These are phyloP conservation scores for Henricia sp. DNA, from an alignment of 53 echinoderm and acorn worm species.

Conservation along the genomic window DNA sequence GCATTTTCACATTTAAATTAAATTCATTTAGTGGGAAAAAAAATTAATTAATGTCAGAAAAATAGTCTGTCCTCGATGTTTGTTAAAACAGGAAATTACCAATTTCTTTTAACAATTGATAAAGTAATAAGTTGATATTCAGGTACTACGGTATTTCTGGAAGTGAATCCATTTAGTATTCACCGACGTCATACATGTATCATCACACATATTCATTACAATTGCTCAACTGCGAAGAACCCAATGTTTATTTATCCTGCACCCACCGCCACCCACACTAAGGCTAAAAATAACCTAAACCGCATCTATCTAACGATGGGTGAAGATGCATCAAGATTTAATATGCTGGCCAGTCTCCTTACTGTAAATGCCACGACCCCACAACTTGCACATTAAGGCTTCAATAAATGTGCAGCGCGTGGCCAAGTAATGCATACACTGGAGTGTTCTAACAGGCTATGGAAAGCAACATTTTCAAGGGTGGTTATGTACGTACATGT, in stretches of 20 bases:
- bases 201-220: too few species aligned
- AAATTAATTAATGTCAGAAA: too few species aligned
- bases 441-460: not conserved
- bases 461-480: not conserved
- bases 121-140: too few species aligned
- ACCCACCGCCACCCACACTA: not conserved
- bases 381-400: constrained; percentile 20
- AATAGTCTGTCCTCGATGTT: too few species aligned
- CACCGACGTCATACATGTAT: too few species aligned
- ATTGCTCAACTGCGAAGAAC: not conserved
- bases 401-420: constrained; percentile 20
- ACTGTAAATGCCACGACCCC: constrained; percentile 62
- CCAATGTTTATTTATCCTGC: not conserved
- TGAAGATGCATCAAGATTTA: constrained; percentile 26
- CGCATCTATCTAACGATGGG: too few species aligned
- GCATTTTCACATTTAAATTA: too few species aligned
- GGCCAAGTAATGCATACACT: not conserved
- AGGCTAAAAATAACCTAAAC: not conserved
- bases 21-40: too few species aligned
- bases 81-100: too few species aligned
- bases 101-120: too few species aligned
- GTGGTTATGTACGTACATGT: not conserved
- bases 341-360: constrained; percentile 34
- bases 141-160: too few species aligned
- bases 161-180: too few species aligned